Conservation (phyloP, 2,113 vertebrate genomes). For the Dinomys branickii region DNA sequence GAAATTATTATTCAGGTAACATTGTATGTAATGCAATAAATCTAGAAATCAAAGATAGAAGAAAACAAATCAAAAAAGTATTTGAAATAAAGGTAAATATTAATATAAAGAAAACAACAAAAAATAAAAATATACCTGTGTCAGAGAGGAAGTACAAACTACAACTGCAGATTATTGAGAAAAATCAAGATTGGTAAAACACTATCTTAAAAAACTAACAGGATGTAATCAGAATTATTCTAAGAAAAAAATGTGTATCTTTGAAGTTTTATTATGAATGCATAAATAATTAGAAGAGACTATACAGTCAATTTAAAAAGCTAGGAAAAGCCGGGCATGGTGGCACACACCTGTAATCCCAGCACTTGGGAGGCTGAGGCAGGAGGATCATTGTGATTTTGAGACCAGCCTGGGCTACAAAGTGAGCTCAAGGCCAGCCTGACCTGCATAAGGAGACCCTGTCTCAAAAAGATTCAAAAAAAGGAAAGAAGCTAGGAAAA, state of each 20-base stretch:
- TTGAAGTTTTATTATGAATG: constrained; percentile 14
- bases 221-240: background rate
- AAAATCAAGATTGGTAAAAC: constrained; percentile 4
- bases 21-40: background rate
- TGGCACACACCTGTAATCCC: too few relatives aligned
- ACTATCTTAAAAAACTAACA: constrained; percentile 47
- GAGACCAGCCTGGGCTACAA: too few relatives aligned
- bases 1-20: constrained; percentile 51
- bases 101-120: background rate
- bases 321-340: too few relatives aligned
- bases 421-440: too few relatives aligned
- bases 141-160: constrained; percentile 53
- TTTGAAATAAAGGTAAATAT: background rate
- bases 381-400: too few relatives aligned
- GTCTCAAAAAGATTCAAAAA: too few relatives aligned
- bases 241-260: constrained; percentile 24
- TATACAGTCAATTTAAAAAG: background rate
- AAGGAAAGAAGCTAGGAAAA: constrained; percentile 4
- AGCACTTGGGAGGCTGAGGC: too few relatives aligned
- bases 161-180: background rate
- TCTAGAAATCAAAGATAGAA: constrained; percentile 31
- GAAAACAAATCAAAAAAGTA: background rate
- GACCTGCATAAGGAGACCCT: too few relatives aligned
- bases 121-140: background rate
- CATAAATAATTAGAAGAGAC: constrained; percentile 41